Conservation (phyloP, 2,888 invertebrate species). For the Oeneis ivallda region DNA sequence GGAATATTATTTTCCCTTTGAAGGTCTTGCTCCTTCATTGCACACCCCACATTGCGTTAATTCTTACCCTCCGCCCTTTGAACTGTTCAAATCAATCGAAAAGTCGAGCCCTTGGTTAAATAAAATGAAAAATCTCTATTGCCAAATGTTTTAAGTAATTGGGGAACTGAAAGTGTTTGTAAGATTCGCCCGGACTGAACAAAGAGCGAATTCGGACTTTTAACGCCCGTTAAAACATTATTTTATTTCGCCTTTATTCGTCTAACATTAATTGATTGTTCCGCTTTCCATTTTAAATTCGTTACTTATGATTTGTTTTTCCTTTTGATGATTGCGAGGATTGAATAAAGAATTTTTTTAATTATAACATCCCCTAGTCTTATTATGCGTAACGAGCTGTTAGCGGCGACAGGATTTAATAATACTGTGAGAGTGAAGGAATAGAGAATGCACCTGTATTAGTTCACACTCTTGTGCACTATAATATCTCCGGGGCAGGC, state of each 20-base stretch:
- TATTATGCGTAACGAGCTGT: neutral
- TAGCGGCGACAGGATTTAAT: neutral
- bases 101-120: constrained; percentile 80
- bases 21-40: constrained; percentile 67
- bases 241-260: constrained; percentile 38
- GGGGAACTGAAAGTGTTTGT: constrained; percentile 75
- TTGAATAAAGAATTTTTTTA: constrained; percentile 37
- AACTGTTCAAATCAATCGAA: constrained; percentile 78
- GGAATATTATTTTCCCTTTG: constrained; percentile 73
- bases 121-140: constrained; percentile 77
- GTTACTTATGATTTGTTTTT: constrained; percentile 33
- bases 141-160: constrained; percentile 77
- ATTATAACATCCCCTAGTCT: constrained; percentile 5
- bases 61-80: constrained; percentile 74
- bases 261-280: constrained; percentile 46
- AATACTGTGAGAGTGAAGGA: no score
- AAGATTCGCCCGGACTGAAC: constrained; percentile 59
- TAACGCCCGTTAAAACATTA: constrained; percentile 45
- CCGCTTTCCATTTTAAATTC: constrained; percentile 41
- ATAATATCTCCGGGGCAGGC: no score
- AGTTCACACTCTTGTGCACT: no score
- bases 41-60: constrained; percentile 75
- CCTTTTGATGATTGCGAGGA: constrained; percentile 34
- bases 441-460: no score
- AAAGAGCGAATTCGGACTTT: constrained; percentile 53